Base-by-base conservation (phyloP, 2,113 vertebrate genomes). In the Acinonyx jubatus region DNA sequence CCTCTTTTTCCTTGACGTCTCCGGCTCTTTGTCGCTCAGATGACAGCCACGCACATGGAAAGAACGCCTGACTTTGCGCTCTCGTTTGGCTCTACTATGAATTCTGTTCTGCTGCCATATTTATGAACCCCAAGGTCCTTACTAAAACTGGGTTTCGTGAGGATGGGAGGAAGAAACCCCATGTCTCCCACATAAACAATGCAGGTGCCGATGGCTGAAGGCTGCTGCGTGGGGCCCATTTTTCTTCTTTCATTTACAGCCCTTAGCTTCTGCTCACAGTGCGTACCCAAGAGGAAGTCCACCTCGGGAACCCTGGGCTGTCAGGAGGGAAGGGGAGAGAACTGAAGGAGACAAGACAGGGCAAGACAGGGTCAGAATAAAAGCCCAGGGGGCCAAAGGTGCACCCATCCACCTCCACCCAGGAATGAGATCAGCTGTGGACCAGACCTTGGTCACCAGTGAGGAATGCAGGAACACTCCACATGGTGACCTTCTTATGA, bases 21-120 rank as follows among this genome's bases (percentile, higher is more conserved):
- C 1, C 3, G 68, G 73, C 74, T 83, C 71, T 84, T 63, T 87
- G 90, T 94, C 87, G 83, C 76, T 83, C 33, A 19, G 25, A 50
- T 57, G 68, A 79, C 68, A 96, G 31, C 10, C 4, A 29, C n/a
- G 27, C 63, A 55, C 38, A 16, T 6, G 9, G 27, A 66, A 80
- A 68, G 50, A 55, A 55, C 0, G 11, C 16, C 76, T 19, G 69
- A 10, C 74, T 74, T 63, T 7, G 65, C 16, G 55, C 89, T 52
- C 21, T n/a, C 13, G 7, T 55, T 57, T 55, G 16, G 45, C 31
- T 89, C 52, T 38, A 16, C 69, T 18, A 21, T 15, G 68, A 33
- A 45, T 81, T 97, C 74, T 66, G 52, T 29, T 93, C 61, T 21
- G 33, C 5, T n/a, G 55, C n/a, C 33, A 1, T 41, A 79, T 52